These are phyloP conservation scores for Azemiops feae DNA, from an alignment of 2,113 vertebrate species.

Conservation along the genomic window DNA sequence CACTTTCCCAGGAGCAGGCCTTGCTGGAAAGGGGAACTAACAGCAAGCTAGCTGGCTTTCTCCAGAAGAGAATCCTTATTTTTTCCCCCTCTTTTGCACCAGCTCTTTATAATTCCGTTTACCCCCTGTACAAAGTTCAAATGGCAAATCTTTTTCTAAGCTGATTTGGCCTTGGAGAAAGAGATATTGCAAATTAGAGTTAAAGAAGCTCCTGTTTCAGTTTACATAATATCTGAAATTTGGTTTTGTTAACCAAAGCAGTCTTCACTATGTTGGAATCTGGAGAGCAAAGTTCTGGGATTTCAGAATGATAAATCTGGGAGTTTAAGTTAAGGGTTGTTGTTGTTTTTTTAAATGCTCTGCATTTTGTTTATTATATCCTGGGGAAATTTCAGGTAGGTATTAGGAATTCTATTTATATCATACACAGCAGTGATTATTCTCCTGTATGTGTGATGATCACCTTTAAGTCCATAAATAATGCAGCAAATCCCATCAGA, in stretches of 20 bases:
- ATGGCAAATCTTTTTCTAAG: accelerated
- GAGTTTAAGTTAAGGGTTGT: neutral
- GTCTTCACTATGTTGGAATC: neutral
- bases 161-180: neutral
- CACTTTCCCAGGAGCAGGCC: slow-evolving; percentile 70
- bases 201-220: neutral
- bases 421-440: neutral
- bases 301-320: neutral
- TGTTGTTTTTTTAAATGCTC: neutral
- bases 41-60: slow-evolving; percentile 47
- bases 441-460: neutral
- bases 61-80: slow-evolving; percentile 37
- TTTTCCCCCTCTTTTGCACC: slow-evolving; percentile 33
- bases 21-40: slow-evolving; percentile 46
- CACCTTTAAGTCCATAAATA: neutral
- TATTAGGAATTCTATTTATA: neutral
- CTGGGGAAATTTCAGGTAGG: neutral
- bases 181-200: neutral
- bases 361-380: neutral
- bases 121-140: slow-evolving; percentile 41
- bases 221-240: neutral
- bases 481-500: neutral
- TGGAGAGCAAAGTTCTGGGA: neutral
- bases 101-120: slow-evolving; percentile 37
- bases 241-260: neutral